Evolutionary conservation across 2,797 vertebrate genomes (phyloP).

Genomic region (Scolopax rusticola): DNA sequence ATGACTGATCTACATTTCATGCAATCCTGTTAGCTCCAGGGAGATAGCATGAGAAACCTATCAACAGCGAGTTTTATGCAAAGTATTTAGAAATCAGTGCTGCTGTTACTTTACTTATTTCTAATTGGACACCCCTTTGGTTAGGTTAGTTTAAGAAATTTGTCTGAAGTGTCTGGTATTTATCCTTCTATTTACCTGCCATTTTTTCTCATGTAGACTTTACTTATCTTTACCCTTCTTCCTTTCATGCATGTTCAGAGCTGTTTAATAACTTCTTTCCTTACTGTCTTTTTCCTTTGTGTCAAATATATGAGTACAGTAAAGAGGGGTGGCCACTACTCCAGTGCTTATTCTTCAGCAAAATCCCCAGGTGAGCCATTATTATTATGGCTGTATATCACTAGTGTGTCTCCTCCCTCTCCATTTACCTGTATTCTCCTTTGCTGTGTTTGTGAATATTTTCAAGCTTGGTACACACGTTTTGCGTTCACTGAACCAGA

Average conservation of each 20-base stretch:
- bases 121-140: background rate
- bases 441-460: slow-evolving; percentile 63
- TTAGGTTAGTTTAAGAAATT: background rate
- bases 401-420: slow-evolving; percentile 56
- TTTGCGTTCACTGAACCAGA: slow-evolving; percentile 1
- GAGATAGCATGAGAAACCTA: background rate
- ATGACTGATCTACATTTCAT: background rate
- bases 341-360: slow-evolving; percentile 89
- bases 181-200: slow-evolving; percentile 2
- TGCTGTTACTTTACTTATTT: background rate
- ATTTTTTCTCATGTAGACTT: background rate
- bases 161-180: background rate
- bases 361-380: slow-evolving; percentile 94
- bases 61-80: background rate
- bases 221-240: slow-evolving; percentile 17
- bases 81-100: background rate
- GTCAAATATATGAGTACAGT: slow-evolving; percentile 81
- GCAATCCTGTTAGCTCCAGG: background rate
- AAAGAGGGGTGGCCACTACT: slow-evolving; percentile 87
- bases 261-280: slow-evolving; percentile 79
- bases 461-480: slow-evolving; percentile 6
- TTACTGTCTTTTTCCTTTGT: slow-evolving; percentile 81
- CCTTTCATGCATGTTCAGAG: slow-evolving; percentile 37
- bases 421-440: slow-evolving; percentile 38
- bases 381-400: slow-evolving; percentile 67